Percentiles rank a stretch among this genome's conserved stretches.
phyloP scores from a whole-genome alignment of 2,113 vertebrate species.

The Piaya cayana region DNA sequence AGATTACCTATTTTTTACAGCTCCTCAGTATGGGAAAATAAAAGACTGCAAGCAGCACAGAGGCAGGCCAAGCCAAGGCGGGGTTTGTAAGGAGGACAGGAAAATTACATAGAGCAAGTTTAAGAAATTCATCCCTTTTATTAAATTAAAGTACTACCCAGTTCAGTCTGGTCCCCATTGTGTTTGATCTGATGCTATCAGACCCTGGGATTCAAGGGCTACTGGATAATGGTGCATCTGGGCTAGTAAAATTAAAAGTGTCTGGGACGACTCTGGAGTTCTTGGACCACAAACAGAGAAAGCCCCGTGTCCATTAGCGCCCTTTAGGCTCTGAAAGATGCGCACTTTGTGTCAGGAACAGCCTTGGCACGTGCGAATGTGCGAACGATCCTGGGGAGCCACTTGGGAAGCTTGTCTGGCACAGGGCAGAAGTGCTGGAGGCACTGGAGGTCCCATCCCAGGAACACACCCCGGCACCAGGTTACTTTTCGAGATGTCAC shows the following conservation, averaged over 20 bases:
- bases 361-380: background rate
- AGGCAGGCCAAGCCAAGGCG: background rate
- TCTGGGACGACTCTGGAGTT: background rate
- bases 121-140: background rate
- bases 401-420: background rate
- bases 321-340: background rate
- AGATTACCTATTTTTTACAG: conserved; percentile 62
- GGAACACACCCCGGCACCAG: background rate
- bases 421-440: background rate
- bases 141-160: background rate
- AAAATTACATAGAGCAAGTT: background rate
- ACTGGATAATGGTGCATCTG: background rate
- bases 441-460: background rate
- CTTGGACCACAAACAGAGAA: background rate
- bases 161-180: background rate
- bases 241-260: background rate
- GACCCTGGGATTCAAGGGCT: background rate
- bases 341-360: background rate
- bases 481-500: background rate
- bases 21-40: background rate
- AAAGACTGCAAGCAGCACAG: background rate
- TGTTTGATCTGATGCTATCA: background rate
- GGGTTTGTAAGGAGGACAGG: background rate
- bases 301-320: background rate
- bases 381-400: background rate